Evolutionary conservation across 53 echinoderm and acorn worm genomes (phyloP).

Genomic region (Patiria pectinifera): DNA sequence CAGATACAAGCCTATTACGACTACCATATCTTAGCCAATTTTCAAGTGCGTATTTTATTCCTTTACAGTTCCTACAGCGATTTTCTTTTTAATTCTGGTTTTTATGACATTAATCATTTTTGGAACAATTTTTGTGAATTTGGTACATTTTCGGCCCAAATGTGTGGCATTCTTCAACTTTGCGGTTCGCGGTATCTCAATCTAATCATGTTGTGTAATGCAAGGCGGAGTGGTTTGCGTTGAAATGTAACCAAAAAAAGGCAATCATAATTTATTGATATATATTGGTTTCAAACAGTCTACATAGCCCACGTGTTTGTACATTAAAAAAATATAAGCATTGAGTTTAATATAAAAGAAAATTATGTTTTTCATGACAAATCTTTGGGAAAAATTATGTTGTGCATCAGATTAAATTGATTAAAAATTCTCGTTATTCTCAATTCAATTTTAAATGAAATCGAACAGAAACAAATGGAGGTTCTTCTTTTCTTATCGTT

Average conservation of each 20-base stretch:
- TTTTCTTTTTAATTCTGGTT: background rate
- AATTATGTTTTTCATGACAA: background rate
- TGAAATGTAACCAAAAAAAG: conserved; percentile 1
- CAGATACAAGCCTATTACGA: conserved; percentile 33
- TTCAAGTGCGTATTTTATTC: conserved; percentile 32
- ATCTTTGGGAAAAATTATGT: background rate
- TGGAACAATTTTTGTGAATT: background rate
- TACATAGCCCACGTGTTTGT: background rate
- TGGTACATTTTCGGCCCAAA: background rate
- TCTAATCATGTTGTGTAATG: conserved; percentile 28
- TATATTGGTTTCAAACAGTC: background rate
- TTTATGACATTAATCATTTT: background rate
- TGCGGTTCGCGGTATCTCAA: background rate
- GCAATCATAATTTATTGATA: conserved; percentile 31
- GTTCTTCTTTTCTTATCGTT: too few relatives aligned
- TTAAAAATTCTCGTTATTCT: too few relatives aligned
- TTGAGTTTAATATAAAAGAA: background rate
- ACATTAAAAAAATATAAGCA: background rate
- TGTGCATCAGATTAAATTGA: too few relatives aligned
- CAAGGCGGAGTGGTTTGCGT: conserved; percentile 16
- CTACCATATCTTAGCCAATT: conserved; percentile 58
- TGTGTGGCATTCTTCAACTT: background rate
- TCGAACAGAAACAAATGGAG: too few relatives aligned
- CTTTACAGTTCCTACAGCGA: background rate
- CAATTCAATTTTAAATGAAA: too few relatives aligned